Evolutionary conservation across 2,888 invertebrate species (phyloP), one percentile per base, ranked within the genome.

Genomic region (Slavum lentiscoides): DNA sequence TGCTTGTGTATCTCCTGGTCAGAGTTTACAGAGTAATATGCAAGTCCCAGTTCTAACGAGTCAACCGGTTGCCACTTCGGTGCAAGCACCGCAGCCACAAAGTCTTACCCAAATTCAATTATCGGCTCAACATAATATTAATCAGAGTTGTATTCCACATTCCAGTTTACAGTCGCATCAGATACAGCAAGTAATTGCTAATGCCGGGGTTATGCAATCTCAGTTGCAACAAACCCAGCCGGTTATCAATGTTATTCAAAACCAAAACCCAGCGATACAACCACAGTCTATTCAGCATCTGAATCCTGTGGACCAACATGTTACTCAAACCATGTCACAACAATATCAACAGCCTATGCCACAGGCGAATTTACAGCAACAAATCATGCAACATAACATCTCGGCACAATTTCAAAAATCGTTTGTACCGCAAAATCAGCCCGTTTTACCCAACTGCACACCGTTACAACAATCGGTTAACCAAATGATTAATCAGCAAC

Each of bases 281-380:
- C 76, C 82, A 74, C 83, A 83, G 87, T 87, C 68, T 59, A 67
- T 80, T 69, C 82, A 82, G 8, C 83, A 82, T 53, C 9, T 82
- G 23, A 82, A 59, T 86, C 88, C 80, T 72, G 80, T 80, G 0
- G 80, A 80, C 0, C 80, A 84, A 88, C 88, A 84, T 88, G 80
- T 72, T 5, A 88, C 84, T 86, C 84, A 89, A 88, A 87, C 88
- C 86, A 84, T 74, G 58, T 59, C 80, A 15, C 80, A 68, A 53
- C 77, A 80, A 72, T 80, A 80, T 58, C 89, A 89, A 84, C 89
- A 89, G 84, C 87, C 89, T 87, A 88, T 89, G 84, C 89, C 88
- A 85, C 85, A 84, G 66, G 83, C 83, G 19, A 82, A 83, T 69
- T 83, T 83, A 66, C 83, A 83, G 69, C 89, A 89, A 84, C 88